Evolutionary conservation across 2,113 vertebrate species (phyloP).

Genomic region (Zapornia atra): DNA sequence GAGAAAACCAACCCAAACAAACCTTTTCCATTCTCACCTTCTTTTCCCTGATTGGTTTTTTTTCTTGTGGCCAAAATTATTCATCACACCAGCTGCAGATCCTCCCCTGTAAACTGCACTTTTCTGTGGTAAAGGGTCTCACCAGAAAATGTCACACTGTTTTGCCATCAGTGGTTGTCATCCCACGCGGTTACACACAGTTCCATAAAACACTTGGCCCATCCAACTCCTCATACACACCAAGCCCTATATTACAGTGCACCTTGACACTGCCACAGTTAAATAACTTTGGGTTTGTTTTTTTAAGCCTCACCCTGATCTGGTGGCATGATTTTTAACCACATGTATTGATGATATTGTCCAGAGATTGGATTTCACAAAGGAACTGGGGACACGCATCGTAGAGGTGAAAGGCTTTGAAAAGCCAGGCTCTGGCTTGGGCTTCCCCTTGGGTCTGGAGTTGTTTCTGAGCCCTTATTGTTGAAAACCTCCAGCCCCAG

Average conservation of each 20-base stretch:
- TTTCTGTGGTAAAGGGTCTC: not conserved
- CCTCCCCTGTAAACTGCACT: not conserved
- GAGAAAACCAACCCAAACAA: not conserved
- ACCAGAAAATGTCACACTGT: not conserved
- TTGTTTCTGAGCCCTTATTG: not conserved
- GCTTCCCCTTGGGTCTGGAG: not conserved
- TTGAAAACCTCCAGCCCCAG: not conserved
- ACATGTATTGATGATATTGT: fast-evolving
- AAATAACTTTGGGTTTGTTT: not conserved
- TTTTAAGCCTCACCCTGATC: not conserved
- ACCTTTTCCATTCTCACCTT: not conserved
- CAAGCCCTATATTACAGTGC: not conserved
- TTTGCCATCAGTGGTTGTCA: not conserved
- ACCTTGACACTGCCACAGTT: not conserved
- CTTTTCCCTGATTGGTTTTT: not conserved
- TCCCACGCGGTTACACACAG: not conserved
- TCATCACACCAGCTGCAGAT: not conserved
- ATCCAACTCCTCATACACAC: not conserved
- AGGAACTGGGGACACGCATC: not conserved
- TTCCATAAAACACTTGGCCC: not conserved
- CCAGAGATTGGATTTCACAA: not conserved
- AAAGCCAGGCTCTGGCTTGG: not conserved
- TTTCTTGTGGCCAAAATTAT: not conserved
- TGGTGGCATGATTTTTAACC: not conserved
- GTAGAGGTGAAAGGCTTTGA: not conserved